Conservation (phyloP, 2,888 invertebrate genomes). For the Exocentrus adspersus region DNA sequence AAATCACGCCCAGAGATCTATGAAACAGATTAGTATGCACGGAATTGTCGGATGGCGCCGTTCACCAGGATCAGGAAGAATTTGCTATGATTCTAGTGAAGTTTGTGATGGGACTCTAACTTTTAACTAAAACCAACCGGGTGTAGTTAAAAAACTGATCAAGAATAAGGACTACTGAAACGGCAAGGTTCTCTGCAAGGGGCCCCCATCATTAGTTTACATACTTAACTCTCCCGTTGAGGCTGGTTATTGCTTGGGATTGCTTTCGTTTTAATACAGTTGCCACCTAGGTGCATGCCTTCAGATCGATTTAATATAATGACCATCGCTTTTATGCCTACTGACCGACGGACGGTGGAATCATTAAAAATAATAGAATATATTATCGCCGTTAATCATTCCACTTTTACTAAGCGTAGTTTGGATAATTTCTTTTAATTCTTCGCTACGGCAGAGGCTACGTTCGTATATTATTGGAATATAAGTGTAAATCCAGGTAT, state of each 20-base stretch:
- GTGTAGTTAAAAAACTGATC: slow-evolving; percentile 33
- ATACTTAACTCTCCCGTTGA: slow-evolving; percentile 53
- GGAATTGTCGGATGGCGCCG: too few relatives aligned
- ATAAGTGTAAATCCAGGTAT: too few relatives aligned
- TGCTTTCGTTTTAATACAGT: slow-evolving; percentile 52
- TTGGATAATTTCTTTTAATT: not conserved
- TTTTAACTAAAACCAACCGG: slow-evolving; percentile 44
- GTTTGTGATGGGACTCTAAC: not conserved
- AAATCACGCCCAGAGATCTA: not conserved
- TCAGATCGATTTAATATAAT: slow-evolving; percentile 55
- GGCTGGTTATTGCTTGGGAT: slow-evolving; percentile 52
- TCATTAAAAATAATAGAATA: slow-evolving; percentile 45
- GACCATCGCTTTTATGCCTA: slow-evolving; percentile 48
- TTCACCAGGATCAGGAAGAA: too few relatives aligned
- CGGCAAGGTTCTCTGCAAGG: slow-evolving; percentile 51
- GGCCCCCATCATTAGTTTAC: slow-evolving; percentile 59
- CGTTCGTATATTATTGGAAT: too few relatives aligned
- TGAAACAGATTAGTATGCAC: not conserved
- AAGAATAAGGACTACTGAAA: slow-evolving; percentile 56
- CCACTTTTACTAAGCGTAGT: slow-evolving; percentile 4
- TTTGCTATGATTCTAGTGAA: not conserved
- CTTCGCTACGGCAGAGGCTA: too few relatives aligned
- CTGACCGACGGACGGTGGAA: slow-evolving; percentile 42
- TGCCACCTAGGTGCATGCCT: slow-evolving; percentile 55
- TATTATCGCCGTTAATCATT: slow-evolving; percentile 33